A percentile compares a stretch with the other conserved stretches of the same genome.
Conservation (phyloP, 2,113 vertebrate genomes). For the Rattus rattus region DNA sequence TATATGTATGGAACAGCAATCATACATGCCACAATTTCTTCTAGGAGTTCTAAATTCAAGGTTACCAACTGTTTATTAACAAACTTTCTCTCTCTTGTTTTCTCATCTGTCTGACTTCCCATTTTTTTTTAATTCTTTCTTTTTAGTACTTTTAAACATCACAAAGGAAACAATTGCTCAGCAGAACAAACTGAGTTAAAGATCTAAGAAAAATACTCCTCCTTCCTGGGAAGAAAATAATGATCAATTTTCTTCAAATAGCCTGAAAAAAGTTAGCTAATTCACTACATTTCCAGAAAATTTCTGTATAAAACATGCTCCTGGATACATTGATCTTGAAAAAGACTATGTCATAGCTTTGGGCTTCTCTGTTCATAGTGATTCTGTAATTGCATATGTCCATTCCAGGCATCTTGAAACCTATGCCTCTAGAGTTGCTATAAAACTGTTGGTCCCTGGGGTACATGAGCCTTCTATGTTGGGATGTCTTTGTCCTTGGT, state of each 20-base stretch:
- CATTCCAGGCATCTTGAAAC: not conserved
- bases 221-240: not conserved
- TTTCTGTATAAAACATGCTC: not conserved
- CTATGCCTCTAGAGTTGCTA: not conserved
- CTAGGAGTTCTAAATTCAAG: not conserved
- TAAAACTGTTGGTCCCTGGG: not conserved
- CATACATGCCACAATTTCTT: not conserved
- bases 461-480: not conserved
- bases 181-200: not conserved
- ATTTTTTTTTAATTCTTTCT: not conserved
- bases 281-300: not conserved
- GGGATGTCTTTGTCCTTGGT: accelerated
- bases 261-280: not conserved
- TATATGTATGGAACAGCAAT: not conserved
- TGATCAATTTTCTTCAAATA: not conserved
- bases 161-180: not conserved
- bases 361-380: accelerated
- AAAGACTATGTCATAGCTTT: not conserved
- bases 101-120: accelerated
- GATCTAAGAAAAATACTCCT: not conserved
- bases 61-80: not conserved
- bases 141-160: not conserved
- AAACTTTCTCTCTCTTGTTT: not conserved
- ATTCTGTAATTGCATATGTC: not conserved
- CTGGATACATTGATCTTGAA: not conserved